Base-by-base conservation (phyloP, 2,888 invertebrate genomes). In the Apodemia hepburni region DNA sequence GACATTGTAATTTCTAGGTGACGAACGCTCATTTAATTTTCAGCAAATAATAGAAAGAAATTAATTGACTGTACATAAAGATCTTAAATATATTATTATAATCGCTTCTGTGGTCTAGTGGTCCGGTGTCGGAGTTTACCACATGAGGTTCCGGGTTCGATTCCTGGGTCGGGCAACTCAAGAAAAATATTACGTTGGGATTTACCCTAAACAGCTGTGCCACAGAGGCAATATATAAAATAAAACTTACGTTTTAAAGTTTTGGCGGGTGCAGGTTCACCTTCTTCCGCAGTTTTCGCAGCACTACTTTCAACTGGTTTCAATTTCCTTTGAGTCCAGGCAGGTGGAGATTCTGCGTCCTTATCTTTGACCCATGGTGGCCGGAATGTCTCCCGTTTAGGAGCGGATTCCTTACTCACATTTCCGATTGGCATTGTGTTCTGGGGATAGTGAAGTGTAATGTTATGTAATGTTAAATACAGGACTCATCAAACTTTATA, bases 351-450 rank as follows among this genome's bases (percentile, higher is more conserved):
- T 18, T 94, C 93, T 0, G 88, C 82, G 7, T 94, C 94, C 65
- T 92, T 93, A 0, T 94, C 94, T 75, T 95, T 95, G 61, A 96
- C 95, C 94, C 96, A 96, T 7, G 96, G 95, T 49, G 96, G 95
- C 67, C 95, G 88, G 80, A 94, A 95, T 66, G 94, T 94, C 68
- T 95, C 94, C 68, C 95, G 87, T 75, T 93, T 93, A 58, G 93
- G 85, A 29, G 87, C 82, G 54, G 89, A 83, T 66, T 93, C 93
- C 70, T 90, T 92, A 70, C 89, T 93, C 63, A 89, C 79, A 75
- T 87, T 91, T 49, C 92, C 92, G 68, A 90, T 90, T 64, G 90
- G 90, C 87, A 89, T 88, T 65, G 71, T 85, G 63, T 65, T 68
- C 65, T 68, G 66, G 59, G 61, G 60, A 62, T 59, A 58, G 42